A percentile compares a stretch with the other conserved stretches of the same genome.
phyloP scores from a whole-genome alignment of 1,140 invertebrate species.

The Drosophila sucinea region DNA sequence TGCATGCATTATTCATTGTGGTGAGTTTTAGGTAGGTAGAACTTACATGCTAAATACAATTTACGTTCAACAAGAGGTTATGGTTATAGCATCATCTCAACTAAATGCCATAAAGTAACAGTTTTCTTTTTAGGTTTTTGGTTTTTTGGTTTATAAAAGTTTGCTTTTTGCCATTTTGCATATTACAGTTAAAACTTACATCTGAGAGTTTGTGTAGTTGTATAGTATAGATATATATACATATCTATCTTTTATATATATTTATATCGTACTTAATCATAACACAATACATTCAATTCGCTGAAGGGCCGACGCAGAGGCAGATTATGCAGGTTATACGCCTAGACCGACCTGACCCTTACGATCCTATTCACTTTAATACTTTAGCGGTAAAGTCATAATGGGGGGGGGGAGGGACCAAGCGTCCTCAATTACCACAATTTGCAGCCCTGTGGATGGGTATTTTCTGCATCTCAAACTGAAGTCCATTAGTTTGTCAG shows the following conservation, averaged over 20 bases:
- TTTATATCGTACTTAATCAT: slow-evolving; percentile 64
- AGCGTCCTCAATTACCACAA: background rate
- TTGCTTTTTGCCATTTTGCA: slow-evolving; percentile 29
- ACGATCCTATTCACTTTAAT: slow-evolving; percentile 21
- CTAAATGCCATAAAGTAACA: slow-evolving; percentile 79
- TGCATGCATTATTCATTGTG: slow-evolving; percentile 37
- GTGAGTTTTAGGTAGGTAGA: slow-evolving; percentile 61
- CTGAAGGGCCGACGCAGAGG: background rate
- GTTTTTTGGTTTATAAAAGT: slow-evolving; percentile 63
- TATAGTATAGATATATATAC: slow-evolving; percentile 32
- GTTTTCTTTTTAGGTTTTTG: slow-evolving; percentile 48
- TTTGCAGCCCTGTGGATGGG: background rate
- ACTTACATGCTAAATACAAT: slow-evolving; percentile 69
- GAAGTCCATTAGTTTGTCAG: background rate
- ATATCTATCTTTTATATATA: background rate
- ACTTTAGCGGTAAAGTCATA: slow-evolving; percentile 19
- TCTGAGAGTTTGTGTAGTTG: slow-evolving; percentile 71
- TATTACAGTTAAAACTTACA: slow-evolving; percentile 79
- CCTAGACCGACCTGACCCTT: background rate
- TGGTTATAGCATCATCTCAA: slow-evolving; percentile 51
- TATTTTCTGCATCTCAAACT: background rate
- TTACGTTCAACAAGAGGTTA: slow-evolving; percentile 79
- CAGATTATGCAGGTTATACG: background rate
- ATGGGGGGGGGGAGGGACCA: background rate
- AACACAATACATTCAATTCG: slow-evolving; percentile 21